Conservation (phyloP, 2,113 vertebrate genomes). For the Choloepus hoffmanni region DNA sequence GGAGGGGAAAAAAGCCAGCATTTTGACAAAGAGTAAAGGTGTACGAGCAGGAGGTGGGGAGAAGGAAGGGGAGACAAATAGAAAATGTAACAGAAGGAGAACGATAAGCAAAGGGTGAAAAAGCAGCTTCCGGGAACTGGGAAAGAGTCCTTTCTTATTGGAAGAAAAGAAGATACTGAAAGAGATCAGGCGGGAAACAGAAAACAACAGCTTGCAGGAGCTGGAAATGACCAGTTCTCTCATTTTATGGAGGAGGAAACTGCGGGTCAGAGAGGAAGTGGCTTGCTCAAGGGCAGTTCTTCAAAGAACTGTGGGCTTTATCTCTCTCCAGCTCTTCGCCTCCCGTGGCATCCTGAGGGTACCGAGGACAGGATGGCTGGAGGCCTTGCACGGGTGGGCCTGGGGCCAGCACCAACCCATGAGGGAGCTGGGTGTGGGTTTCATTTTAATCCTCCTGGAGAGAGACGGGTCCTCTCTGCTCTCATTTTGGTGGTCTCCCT, state of each 20-base stretch:
- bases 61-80: not conserved
- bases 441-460: not conserved
- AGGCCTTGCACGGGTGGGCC: not conserved
- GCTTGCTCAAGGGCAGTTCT: not conserved
- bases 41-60: not conserved
- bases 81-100: rapidly evolving
- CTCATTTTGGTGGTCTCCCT: not conserved
- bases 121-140: not conserved
- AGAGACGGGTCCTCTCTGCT: not conserved
- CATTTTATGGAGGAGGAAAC: not conserved
- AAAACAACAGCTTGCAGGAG: not conserved
- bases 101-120: not conserved
- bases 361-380: not conserved
- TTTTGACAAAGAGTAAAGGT: not conserved
- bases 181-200: not conserved
- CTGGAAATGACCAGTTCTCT: too few species aligned
- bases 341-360: not conserved
- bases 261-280: not conserved
- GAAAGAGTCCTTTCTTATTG: not conserved
- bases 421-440: not conserved
- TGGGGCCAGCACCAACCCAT: not conserved
- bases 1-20: not conserved
- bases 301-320: not conserved
- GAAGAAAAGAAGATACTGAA: not conserved
- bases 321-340: not conserved